phyloP scores from a whole-genome alignment of 2,888 invertebrate genomes.

The Cryptops parisi region DNA sequence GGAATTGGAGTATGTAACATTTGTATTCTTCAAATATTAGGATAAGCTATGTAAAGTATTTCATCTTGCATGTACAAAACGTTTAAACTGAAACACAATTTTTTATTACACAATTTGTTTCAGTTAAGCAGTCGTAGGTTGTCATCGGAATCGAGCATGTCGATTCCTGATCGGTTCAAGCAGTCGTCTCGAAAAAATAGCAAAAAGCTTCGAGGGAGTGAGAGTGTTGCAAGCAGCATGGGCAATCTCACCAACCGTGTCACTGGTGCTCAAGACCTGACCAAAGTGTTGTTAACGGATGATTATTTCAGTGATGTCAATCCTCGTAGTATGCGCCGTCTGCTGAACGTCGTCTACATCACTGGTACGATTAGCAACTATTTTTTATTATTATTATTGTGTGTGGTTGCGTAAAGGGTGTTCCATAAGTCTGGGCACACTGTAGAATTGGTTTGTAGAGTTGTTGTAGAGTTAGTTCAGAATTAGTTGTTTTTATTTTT shows the following conservation, averaged over 20 bases:
- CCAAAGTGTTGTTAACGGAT: conserved; percentile 81
- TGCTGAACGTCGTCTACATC: conserved; percentile 94
- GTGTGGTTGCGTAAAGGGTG: too few species aligned
- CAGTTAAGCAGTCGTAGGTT: conserved; percentile 18
- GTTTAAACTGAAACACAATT: not conserved
- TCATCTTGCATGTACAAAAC: not conserved
- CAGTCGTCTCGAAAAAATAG: conserved; percentile 24
- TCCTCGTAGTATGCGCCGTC: conserved; percentile 85
- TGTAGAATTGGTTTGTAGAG: not conserved
- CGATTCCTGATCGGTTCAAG: conserved; percentile 22
- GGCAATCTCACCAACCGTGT: conserved; percentile 70
- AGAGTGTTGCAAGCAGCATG: conserved; percentile 79
- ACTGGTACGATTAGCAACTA: conserved; percentile 60
- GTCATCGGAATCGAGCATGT: conserved; percentile 22
- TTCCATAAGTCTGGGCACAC: not conserved
- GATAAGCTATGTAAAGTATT: not conserved
- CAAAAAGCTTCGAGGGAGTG: conserved; percentile 39
- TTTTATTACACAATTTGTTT: conserved; percentile 2
- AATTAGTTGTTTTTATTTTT: not conserved
- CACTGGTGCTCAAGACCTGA: conserved; percentile 55
- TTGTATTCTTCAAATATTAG: too few species aligned
- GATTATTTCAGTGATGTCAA: conserved; percentile 99
- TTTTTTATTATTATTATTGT: too few species aligned
- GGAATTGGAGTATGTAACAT: conserved; percentile 1
- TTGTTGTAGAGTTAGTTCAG: not conserved